A percentile compares a stretch with the other conserved stretches of the same genome.
Conservation (phyloP, 2,113 vertebrate genomes). For the Rhinolophus sinicus region DNA sequence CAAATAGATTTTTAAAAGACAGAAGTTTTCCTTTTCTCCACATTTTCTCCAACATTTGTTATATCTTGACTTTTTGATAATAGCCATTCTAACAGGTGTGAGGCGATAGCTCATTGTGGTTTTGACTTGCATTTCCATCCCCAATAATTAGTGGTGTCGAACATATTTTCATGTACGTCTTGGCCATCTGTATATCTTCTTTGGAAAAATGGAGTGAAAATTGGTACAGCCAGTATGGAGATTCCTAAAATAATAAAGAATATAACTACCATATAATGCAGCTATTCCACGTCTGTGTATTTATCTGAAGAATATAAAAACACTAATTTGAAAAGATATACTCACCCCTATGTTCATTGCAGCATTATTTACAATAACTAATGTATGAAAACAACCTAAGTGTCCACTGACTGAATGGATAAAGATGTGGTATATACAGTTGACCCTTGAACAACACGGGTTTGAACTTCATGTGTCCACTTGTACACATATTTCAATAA, state of each 20-base stretch:
- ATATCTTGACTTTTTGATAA: neutral
- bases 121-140: neutral
- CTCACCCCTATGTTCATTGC: too few relatives aligned
- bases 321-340: too few relatives aligned
- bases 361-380: too few relatives aligned
- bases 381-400: too few relatives aligned
- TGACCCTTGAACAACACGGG: neutral
- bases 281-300: neutral
- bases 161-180: neutral
- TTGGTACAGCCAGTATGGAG: neutral
- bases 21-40: neutral
- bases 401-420: too few relatives aligned
- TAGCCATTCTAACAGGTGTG: neutral
- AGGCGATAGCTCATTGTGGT: neutral
- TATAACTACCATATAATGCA: neutral
- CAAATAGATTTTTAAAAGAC: neutral
- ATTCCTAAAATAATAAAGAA: neutral
- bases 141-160: neutral
- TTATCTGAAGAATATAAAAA: too few relatives aligned
- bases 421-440: too few relatives aligned
- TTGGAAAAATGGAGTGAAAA: neutral
- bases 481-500: neutral
- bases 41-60: neutral
- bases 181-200: neutral
- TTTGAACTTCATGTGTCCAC: neutral